Percentiles rank a stretch among this genome's conserved stretches.
phyloP scores from a whole-genome alignment of 2,888 invertebrate species.

The Pyrrhia umbra region DNA sequence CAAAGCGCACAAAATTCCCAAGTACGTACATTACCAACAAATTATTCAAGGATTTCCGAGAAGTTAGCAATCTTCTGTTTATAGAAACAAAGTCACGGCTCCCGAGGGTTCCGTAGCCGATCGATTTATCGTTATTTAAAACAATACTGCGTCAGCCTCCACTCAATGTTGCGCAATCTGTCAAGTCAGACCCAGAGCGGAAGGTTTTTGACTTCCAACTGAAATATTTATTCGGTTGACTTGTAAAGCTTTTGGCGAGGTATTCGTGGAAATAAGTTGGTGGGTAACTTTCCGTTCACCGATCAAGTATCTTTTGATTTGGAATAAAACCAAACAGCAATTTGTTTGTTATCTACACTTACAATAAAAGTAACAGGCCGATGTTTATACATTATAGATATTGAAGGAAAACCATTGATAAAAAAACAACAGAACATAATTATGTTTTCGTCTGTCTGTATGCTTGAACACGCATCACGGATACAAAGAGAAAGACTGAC shows the following conservation, averaged over 20 bases:
- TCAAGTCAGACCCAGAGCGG: conserved; percentile 30
- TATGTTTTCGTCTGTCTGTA: too few relatives aligned
- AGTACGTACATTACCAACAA: conserved; percentile 13
- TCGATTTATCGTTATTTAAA: conserved; percentile 51
- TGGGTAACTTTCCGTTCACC: conserved; percentile 29
- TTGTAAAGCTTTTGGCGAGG: conserved; percentile 39
- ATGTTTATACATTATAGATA: neutral
- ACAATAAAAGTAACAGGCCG: too few relatives aligned
- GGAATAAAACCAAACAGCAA: conserved; percentile 23
- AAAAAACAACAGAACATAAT: too few relatives aligned
- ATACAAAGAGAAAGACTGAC: too few relatives aligned
- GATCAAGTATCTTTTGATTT: conserved; percentile 18
- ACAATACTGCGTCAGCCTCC: conserved; percentile 36
- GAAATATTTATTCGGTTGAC: conserved; percentile 44
- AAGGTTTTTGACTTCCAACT: conserved; percentile 28
- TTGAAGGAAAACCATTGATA: too few relatives aligned
- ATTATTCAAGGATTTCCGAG: conserved; percentile 45
- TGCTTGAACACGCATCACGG: too few relatives aligned
- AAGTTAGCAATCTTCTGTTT: conserved; percentile 34
- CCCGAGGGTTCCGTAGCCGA: conserved; percentile 26
- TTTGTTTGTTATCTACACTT: conserved; percentile 19
- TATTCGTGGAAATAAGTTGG: conserved; percentile 27
- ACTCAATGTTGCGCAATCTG: conserved; percentile 27
- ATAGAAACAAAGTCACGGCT: conserved; percentile 24
- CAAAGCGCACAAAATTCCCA: neutral